Evolutionary conservation across 1,140 invertebrate species (phyloP), one percentile per base, ranked within the genome.

Genomic region (Caenorhabditis remanei): DNA sequence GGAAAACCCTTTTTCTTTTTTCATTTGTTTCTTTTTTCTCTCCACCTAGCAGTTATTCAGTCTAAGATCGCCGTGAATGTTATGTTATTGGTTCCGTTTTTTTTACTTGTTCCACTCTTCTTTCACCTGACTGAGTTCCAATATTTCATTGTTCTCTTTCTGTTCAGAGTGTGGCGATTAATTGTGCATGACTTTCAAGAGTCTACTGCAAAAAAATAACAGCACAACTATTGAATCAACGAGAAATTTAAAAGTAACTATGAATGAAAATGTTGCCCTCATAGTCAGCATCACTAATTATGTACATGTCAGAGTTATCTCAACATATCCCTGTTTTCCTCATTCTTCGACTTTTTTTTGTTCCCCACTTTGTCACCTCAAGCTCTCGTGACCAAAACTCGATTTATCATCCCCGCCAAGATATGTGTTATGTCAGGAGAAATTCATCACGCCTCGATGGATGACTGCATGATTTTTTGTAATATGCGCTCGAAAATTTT

Each of bases 391-490:
- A 79, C 43, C 46, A 79, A 79, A 40, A 79, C 41, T 79, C 71
- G 21, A 79, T 79, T 79, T 79, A 79, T 79, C 71, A 79, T 79
- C n/a, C 7, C 43, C 11, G 43, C 50, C 1, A 79, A 40, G 71
- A 79, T 79, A 50, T 79, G 43, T 79, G 71, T 50, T 79, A 50
- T 79, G 71, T 79, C 71, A 79, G 21, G 19, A 79, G 71, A 41
- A 46, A 79, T 79, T 79, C 46, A 79, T 79, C 43, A 50, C n/a
- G 71, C 46, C 71, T 21, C 71, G 71, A 79, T 50, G 43, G 21
- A 79, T 50, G 71, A 79, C 71, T 79, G 7, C 71, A 79, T 79
- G 71, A 79, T 50, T 79, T 79, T 79, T 79, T 79, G 71, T 50
- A 24, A 50, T 79, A 50, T 50, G 71, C 71, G 40, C 65, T 71